Conservation (phyloP, 37 sponge, comb jelly and placozoan species). For the Diacarnus erythraeanus region DNA sequence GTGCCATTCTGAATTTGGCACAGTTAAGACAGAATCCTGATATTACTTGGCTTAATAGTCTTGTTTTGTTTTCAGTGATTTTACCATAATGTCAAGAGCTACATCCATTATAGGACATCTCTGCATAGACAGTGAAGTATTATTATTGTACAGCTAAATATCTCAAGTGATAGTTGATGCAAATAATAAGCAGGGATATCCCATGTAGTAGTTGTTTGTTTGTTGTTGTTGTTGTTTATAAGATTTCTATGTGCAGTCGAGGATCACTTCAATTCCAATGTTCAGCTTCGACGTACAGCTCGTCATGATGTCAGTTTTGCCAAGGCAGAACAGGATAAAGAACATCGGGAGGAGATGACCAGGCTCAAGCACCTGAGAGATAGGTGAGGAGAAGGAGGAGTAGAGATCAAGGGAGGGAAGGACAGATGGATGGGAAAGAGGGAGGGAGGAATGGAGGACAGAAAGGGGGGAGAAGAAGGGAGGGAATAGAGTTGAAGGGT, state of each 20-base stretch:
- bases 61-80: too few relatives aligned
- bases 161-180: too few relatives aligned
- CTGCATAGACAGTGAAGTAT: too few relatives aligned
- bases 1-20: too few relatives aligned
- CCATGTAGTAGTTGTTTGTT: background rate
- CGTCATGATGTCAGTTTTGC: slow-evolving; percentile 29
- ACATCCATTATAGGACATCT: too few relatives aligned
- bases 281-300: slow-evolving; percentile 42
- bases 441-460: background rate
- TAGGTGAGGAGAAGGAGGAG: slow-evolving; percentile 18
- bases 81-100: too few relatives aligned
- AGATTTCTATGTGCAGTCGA: slow-evolving; percentile 32
- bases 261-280: slow-evolving; percentile 49
- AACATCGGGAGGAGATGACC: slow-evolving; percentile 7
- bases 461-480: background rate
- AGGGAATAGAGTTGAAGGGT: background rate
- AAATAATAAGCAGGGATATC: background rate
- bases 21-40: too few relatives aligned
- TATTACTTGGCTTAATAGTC: too few relatives aligned
- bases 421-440: background rate
- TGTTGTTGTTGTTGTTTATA: too few relatives aligned
- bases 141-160: too few relatives aligned
- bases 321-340: slow-evolving; percentile 29
- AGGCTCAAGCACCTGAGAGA: slow-evolving; percentile 8
- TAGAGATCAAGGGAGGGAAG: too few relatives aligned